Percentiles rank a stretch among this genome's conserved stretches.
phyloP scores from a whole-genome alignment of 2,888 invertebrate genomes.

The Keiferia lycopersicella region DNA sequence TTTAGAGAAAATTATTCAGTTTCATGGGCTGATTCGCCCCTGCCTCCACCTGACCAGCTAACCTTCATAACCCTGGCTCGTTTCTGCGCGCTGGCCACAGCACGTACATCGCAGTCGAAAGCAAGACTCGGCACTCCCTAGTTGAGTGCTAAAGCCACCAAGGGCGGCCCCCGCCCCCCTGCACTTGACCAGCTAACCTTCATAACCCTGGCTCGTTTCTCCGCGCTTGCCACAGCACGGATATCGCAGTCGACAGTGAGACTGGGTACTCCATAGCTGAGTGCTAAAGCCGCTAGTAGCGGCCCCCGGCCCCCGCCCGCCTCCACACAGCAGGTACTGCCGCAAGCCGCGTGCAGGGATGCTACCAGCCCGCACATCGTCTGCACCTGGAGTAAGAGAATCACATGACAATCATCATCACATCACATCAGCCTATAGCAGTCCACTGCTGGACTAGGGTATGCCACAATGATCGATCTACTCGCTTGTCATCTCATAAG shows the following conservation, averaged over 20 bases:
- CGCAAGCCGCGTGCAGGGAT: constrained; percentile 82
- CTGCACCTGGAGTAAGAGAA: constrained; percentile 73
- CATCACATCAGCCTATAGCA: too few relatives aligned
- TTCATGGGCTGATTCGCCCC: too few relatives aligned
- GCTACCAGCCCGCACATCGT: constrained; percentile 83
- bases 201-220: constrained; percentile 82
- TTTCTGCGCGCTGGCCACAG: constrained; percentile 78
- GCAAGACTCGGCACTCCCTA: constrained; percentile 88
- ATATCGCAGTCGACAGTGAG: constrained; percentile 90
- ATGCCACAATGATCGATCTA: too few relatives aligned
- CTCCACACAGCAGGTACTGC: constrained; percentile 89
- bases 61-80: constrained; percentile 82
- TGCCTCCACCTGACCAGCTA: too few relatives aligned
- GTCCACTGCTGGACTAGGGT: too few relatives aligned
- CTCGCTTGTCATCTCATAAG: too few relatives aligned
- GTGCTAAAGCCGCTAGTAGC: constrained; percentile 87
- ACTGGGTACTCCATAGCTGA: constrained; percentile 86
- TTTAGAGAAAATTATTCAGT: too few relatives aligned
- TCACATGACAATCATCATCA: too few relatives aligned
- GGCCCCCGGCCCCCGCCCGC: constrained; percentile 96
- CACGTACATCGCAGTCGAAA: constrained; percentile 85
- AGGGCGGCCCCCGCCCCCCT: constrained; percentile 94
- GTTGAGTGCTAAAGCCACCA: constrained; percentile 86
- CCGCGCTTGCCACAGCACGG: constrained; percentile 72
- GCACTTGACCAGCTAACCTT: constrained; percentile 60